Evolutionary conservation across 2,888 invertebrate species (phyloP), one percentile per base, ranked within the genome.

Genomic region (Rhamnusium bicolor): DNA sequence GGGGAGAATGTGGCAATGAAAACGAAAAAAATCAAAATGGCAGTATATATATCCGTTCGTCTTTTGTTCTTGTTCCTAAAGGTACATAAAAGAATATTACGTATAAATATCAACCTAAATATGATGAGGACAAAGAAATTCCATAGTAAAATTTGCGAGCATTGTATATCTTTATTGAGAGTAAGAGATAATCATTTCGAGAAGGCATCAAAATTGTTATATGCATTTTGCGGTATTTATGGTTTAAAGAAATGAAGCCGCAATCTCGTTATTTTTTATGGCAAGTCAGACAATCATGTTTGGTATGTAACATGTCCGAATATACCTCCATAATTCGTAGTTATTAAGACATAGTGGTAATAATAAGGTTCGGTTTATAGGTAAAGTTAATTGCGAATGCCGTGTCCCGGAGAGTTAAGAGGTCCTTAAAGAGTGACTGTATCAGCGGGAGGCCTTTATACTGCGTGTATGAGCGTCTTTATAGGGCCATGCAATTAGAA

Each of bases 401-500:
- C 78, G 80, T 82, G 82, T 83, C 84, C 83, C 80, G 83, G 79
- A 81, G 84, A 83, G 85, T 82, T 84, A 84, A 83, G 83, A 85
- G 85, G 82, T 83, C 84, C 84, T 85, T 83, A 84, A 85, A 85
- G 83, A 84, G 83, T 84, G 83, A 83, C 84, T 83, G 80, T 81
- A 83, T 79, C 85, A 84, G 84, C 84, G 81, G 85, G 85, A 82
- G 84, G 81, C 79, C 84, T 84, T 84, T 85, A 85, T 85, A 84
- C 83, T 79, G 79, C 83, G 76, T 83, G 81, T 83, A 83, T 81
- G 82, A 82, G 75, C 83, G 84, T 82, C 84, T 85, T 86, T 86
- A 86, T 86, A 85, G 86, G 85, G 85, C 84, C 84, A 84, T 85
- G 86, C 86, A 87, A 87, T 87, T 86, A 87, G 84, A 86, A 86